Conservation (phyloP, 2,888 invertebrate genomes). For the Cyclophora albipunctata region DNA sequence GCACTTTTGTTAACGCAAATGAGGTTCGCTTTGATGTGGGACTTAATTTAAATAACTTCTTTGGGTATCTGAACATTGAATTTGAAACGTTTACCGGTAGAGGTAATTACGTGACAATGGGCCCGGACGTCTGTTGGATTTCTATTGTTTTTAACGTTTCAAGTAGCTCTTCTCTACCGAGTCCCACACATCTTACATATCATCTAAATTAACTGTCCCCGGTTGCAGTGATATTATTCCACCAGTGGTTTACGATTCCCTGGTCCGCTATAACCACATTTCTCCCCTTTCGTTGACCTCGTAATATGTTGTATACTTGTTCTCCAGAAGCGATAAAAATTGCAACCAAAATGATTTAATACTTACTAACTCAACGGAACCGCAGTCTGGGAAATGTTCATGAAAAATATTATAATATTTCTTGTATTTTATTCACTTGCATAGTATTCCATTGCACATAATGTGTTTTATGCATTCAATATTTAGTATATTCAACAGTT, state of each 20-base stretch:
- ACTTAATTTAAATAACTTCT: constrained; percentile 59
- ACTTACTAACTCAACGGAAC: constrained; percentile 20
- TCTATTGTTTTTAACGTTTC: too few species aligned
- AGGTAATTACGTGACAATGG: constrained; percentile 33
- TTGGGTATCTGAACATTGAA: constrained; percentile 30
- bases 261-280: constrained; percentile 15
- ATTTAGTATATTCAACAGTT: background rate
- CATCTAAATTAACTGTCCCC: too few species aligned
- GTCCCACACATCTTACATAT: too few species aligned
- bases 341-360: constrained; percentile 29
- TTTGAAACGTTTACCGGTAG: constrained; percentile 19
- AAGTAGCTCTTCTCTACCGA: too few species aligned
- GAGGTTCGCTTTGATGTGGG: constrained; percentile 62
- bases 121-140: constrained; percentile 14
- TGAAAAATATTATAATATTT: constrained; percentile 30
- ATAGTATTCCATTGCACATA: constrained; percentile 11
- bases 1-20: constrained; percentile 70
- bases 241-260: too few species aligned
- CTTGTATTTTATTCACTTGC: constrained; percentile 26
- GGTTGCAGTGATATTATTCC: too few species aligned
- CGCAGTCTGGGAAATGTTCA: constrained; percentile 24
- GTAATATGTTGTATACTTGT: constrained; percentile 25
- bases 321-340: constrained; percentile 19
- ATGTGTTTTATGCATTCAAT: background rate
- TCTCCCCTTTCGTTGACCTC: constrained; percentile 23